Evolutionary conservation across 2,113 vertebrate genomes (phyloP), one percentile per base, ranked within the genome.

Genomic region (Smithornis capensis): DNA sequence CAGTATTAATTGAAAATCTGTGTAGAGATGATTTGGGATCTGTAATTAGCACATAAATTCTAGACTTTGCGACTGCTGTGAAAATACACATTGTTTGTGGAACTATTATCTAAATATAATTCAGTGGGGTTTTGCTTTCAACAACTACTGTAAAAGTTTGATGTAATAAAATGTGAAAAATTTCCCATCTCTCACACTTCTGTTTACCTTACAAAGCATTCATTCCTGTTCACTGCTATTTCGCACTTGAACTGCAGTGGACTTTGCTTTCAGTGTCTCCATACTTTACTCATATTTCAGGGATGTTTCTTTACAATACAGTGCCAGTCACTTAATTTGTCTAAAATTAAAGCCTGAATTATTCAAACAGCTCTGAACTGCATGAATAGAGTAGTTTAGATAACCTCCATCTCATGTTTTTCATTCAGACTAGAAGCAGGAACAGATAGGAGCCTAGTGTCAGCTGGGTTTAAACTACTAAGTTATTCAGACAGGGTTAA

Each of bases 1-100:
- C 96, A 96, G 83, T 97, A 97, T 97, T 98, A 98, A 97, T 97
- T 97, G 95, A 87, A 97, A 96, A 92, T 96, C 74, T 94, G 90
- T 94, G 77, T 74, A 88, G 90, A 96, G 94, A 98, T 98, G 95
- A 97, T 96, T 98, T 97, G 94, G 90, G 84, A 77, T 96, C 83
- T 97, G 76, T 97, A 97, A 96, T 97, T 98, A 98, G 82, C 86
- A 96, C 95, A 95, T 96, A 93, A 94, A 96, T 95, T 95, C 87
- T 95, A 97, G 95, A 96, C 82, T 95, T 96, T 96, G 87, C 95
- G 95, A 97, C 75, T 96, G 73, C 87, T 96, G 68, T 95, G 89
- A 97, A 97, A 97, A 97, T 79, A 93, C 94, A 92, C 74, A 97
- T 97, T 97, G 97, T 97, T 98, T 97, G 95, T 97, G 92, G 88